A percentile compares a stretch with the other conserved stretches of the same genome.
Conservation (phyloP, 2,113 vertebrate species). For the Ciconia boyciana region DNA sequence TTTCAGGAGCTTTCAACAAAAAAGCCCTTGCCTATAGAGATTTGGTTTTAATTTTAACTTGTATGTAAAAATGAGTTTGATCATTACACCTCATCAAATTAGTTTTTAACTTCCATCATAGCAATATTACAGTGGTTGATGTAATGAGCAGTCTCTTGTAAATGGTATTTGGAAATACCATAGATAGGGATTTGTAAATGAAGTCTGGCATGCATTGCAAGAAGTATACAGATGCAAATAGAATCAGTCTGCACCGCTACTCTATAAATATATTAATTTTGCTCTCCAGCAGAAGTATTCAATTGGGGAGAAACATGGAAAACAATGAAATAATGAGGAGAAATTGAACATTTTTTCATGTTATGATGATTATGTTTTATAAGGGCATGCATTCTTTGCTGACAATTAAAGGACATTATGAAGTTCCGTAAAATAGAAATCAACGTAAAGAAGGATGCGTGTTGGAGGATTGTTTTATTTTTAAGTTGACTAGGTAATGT, state of each 20-base stretch:
- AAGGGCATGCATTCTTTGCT: neutral
- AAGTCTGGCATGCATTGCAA: neutral
- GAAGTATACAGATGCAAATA: neutral
- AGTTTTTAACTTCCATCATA: neutral
- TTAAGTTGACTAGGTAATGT: neutral
- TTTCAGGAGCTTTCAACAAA: neutral
- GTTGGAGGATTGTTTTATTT: neutral
- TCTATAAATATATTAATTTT: neutral
- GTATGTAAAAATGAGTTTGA: neutral
- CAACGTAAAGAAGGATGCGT: neutral
- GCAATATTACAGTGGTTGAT: neutral
- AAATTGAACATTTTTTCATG: neutral
- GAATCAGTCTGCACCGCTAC: neutral
- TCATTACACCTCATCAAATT: neutral
- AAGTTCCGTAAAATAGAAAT: neutral
- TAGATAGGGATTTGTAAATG: neutral
- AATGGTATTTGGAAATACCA: neutral
- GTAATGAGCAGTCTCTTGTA: neutral
- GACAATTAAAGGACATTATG: neutral
- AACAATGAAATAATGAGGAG: neutral
- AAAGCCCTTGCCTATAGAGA: neutral
- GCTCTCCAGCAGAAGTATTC: neutral
- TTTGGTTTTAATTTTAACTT: neutral
- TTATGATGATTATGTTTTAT: neutral
- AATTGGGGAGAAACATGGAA: neutral